Percentiles rank a stretch among this genome's conserved stretches.
phyloP scores from a whole-genome alignment of 2,888 invertebrate species.

The Portevinia maculata region DNA sequence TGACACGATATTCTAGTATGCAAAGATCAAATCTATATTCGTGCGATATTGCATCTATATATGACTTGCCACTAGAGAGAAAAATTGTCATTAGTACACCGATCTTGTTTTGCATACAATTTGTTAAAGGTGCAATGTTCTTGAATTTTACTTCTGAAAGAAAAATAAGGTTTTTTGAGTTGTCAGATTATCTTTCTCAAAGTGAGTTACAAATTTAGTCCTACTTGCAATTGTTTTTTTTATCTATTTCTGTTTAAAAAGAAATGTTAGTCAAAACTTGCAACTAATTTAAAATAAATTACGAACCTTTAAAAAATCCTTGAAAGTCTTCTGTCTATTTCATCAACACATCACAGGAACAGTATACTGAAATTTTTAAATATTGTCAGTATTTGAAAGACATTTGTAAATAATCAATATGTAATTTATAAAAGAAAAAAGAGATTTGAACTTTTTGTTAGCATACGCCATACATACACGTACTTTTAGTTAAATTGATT shows the following conservation, averaged over 20 bases:
- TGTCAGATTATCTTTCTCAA: too few species aligned
- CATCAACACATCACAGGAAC: slow-evolving; percentile 1
- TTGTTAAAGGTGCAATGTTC: too few species aligned
- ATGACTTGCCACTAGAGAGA: too few species aligned
- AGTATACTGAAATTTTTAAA: slow-evolving; percentile 47
- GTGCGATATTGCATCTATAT: too few species aligned
- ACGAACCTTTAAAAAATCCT: slow-evolving; percentile 10
- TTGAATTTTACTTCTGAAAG: too few species aligned
- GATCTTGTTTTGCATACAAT: too few species aligned
- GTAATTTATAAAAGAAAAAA: slow-evolving; percentile 18
- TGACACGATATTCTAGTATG: too few species aligned
- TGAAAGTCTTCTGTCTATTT: neutral
- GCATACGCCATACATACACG: neutral
- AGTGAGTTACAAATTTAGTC: too few species aligned
- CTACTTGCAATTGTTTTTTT: too few species aligned
- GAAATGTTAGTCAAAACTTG: neutral
- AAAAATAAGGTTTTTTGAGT: too few species aligned
- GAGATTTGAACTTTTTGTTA: slow-evolving; percentile 20
- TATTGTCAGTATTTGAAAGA: slow-evolving; percentile 10
- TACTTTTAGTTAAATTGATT: neutral
- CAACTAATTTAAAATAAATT: neutral
- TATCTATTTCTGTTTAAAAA: neutral
- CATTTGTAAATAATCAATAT: neutral
- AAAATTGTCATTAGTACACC: too few species aligned
- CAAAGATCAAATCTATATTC: too few species aligned